Evolutionary conservation across 2,888 invertebrate species (phyloP).

Genomic region (Eristalis intricaria): DNA sequence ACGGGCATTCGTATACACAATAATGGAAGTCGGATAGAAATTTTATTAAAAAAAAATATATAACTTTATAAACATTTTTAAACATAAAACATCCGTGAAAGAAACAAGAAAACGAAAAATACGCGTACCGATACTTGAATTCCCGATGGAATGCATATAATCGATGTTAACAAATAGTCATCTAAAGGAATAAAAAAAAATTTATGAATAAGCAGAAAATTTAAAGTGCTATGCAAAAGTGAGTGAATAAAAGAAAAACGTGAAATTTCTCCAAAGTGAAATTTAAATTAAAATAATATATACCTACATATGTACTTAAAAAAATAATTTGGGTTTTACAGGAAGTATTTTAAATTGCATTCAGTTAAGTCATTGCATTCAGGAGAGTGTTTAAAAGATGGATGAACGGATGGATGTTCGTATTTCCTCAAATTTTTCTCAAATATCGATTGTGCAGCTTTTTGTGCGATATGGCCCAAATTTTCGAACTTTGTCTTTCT

Average conservation of each 20-base stretch:
- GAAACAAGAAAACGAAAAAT: background rate
- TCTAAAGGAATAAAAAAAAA: conserved; percentile 15
- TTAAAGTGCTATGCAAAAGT: conserved; percentile 65
- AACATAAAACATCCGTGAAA: conserved; percentile 2
- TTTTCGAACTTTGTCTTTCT: conserved; percentile 69
- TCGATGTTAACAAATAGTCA: background rate
- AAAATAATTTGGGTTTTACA: conserved; percentile 48
- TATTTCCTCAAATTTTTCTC: conserved; percentile 62
- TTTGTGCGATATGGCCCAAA: conserved; percentile 72
- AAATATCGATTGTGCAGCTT: conserved; percentile 73
- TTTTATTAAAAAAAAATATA: conserved; percentile 22
- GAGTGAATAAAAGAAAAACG: conserved; percentile 59
- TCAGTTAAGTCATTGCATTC: conserved; percentile 41
- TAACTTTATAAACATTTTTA: conserved; percentile 32
- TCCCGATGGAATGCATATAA: background rate
- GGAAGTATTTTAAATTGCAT: conserved; percentile 63
- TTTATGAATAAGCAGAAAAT: conserved; percentile 45
- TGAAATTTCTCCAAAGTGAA: conserved; percentile 44
- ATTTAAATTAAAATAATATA: conserved; percentile 40
- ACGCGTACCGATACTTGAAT: conserved; percentile 8
- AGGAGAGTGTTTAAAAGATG: conserved; percentile 26
- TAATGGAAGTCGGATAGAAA: conserved; percentile 67
- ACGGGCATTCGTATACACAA: conserved; percentile 65
- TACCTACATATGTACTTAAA: conserved; percentile 31
- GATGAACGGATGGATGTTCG: conserved; percentile 45